These are phyloP conservation scores for Rhabditoides inermis DNA, from an alignment of 2,888 invertebrate species.

Conservation along the genomic window DNA sequence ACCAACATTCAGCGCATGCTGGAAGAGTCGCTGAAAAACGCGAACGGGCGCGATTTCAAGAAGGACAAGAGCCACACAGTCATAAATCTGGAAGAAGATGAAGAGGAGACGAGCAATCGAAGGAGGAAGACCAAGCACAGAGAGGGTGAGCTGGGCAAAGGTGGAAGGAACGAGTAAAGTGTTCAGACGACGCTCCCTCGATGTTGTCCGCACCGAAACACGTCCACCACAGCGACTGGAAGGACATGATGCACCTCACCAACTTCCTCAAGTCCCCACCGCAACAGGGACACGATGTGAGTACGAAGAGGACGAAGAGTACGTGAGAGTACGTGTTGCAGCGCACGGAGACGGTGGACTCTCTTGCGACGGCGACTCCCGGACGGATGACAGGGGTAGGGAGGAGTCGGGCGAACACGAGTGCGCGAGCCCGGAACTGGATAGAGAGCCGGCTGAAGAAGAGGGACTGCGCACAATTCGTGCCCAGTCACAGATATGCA, in stretches of 20 bases:
- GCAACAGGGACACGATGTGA: too few relatives aligned
- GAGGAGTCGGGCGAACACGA: too few relatives aligned
- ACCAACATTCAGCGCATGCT: too few relatives aligned
- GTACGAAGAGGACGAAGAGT: too few relatives aligned
- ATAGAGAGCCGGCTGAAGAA: slow-evolving; percentile 87
- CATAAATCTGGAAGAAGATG: too few relatives aligned
- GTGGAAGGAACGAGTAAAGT: background rate
- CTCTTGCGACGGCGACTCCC: background rate
- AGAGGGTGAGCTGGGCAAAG: background rate
- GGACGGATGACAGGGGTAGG: background rate
- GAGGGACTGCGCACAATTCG: slow-evolving; percentile 80
- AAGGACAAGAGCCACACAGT: too few relatives aligned
- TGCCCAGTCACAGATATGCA: slow-evolving; percentile 54
- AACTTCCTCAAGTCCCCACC: too few relatives aligned
- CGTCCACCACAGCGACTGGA: slow-evolving; percentile 33
- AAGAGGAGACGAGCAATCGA: too few relatives aligned
- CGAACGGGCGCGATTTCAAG: too few relatives aligned
- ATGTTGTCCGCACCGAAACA: slow-evolving; percentile 23
- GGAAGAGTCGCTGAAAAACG: too few relatives aligned
- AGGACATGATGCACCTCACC: slow-evolving; percentile 31
- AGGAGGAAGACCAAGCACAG: slow-evolving; percentile 7
- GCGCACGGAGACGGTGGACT: too few relatives aligned
- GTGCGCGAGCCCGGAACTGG: slow-evolving; percentile 63
- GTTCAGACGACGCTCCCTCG: slow-evolving; percentile 5
- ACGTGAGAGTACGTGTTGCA: too few relatives aligned